Base-by-base conservation (phyloP, 1,140 invertebrate species). In the Geopemphigus sp. region DNA sequence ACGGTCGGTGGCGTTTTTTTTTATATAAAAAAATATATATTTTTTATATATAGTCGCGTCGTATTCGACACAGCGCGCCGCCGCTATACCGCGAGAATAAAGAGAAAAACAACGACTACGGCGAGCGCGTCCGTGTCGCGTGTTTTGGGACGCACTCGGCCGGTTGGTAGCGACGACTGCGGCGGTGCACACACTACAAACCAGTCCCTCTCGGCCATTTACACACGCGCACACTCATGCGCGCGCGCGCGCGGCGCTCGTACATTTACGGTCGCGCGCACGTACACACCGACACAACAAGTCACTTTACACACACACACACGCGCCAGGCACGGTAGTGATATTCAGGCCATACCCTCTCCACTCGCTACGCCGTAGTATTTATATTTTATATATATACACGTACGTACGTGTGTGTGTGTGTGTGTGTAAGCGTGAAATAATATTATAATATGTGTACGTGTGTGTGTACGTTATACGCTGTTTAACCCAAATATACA, bases 101-200 rank as follows among this genome's bases (percentile, higher is more conserved):
- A n/a, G n/a, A n/a, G n/a, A n/a, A n/a, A n/a, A n/a, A n/a, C n/a
- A n/a, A 8, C 32, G 32, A 8, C 32, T 39, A 8, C 32, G 3
- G 32, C 32, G 32, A 8, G 8, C 32, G 32, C 32, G 32, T 39
- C 32, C 32, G 32, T 4, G 3, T 39, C 32, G 32, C 72, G 70
- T 8, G 72, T 54, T 74, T 74, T 57, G 54, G 72, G 54, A 74
- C 72, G 53, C 72, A 74, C 72, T 74, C 72, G 72, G 72, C 53
- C 72, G 53, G 72, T 32, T 45, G 26, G 72, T 39, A 59, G 53
- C 70, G 29, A 59, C 72, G 39, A 24, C 5, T 15, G 19, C 12
- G 32, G 12, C 32, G 11, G n/a, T 57, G 72, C 72, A n/a, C 70
- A 32, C 54, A 29, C 70, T 14, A 50, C 32, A 39, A 39, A 39